Conservation (phyloP, 2,113 vertebrate species). For the Myrmecobius fasciatus region DNA sequence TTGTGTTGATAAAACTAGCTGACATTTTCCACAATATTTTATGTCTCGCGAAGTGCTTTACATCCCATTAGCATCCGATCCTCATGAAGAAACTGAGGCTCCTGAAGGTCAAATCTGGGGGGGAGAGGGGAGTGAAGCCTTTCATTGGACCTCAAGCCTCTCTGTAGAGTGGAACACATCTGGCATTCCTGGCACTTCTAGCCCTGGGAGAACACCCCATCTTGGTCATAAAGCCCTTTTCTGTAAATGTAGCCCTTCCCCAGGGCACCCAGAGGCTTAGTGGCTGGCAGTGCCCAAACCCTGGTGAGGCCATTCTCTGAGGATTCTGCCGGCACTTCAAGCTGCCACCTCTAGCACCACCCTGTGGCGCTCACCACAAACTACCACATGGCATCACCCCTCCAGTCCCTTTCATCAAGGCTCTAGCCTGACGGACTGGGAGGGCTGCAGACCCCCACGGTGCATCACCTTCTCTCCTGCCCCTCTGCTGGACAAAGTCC, state of each 20-base stretch:
- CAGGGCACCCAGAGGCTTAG: background rate
- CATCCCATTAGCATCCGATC: background rate
- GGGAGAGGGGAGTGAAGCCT: no score
- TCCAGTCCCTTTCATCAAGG: background rate
- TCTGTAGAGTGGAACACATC: background rate
- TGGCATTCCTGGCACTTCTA: background rate
- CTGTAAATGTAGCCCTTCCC: slow-evolving; percentile 19
- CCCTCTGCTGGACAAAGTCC: background rate
- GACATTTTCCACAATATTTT: background rate
- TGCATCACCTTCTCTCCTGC: background rate
- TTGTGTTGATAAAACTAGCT: background rate
- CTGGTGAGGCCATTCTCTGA: background rate
- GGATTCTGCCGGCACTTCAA: background rate
- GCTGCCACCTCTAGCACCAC: background rate
- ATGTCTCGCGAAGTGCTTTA: background rate
- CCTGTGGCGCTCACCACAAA: background rate
- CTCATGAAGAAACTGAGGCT: slow-evolving; percentile 21
- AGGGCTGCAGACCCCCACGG: no score
- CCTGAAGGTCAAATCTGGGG: slow-evolving; percentile 24
- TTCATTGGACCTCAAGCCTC: background rate
- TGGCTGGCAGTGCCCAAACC: no score
- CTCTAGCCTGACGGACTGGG: no score
- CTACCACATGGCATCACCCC: background rate
- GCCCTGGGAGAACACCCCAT: background rate
- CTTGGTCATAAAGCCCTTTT: background rate